phyloP scores from a whole-genome alignment of 2,797 vertebrate genomes.

The Oophaga sylvatica region DNA sequence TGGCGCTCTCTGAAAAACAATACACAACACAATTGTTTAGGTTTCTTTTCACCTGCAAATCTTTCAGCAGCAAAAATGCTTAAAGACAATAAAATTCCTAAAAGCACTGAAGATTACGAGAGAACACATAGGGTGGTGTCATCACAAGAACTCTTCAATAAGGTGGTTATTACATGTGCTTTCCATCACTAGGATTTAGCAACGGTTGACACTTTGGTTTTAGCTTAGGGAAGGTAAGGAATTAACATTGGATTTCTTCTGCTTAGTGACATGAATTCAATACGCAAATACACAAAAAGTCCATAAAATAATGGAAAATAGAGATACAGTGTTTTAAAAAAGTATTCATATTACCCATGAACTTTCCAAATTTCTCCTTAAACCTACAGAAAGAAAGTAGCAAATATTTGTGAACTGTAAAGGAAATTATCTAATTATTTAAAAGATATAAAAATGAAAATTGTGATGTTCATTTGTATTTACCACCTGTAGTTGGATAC shows the following conservation, averaged over 20 bases:
- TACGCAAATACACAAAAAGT: neutral
- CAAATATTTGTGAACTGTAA: too few relatives aligned
- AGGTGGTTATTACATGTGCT: neutral
- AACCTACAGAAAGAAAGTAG: too few relatives aligned
- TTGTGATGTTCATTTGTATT: too few relatives aligned
- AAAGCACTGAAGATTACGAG: neutral
- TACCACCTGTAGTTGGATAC: too few relatives aligned
- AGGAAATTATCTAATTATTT: too few relatives aligned
- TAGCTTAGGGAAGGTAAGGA: neutral
- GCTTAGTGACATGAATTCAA: neutral
- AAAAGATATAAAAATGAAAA: too few relatives aligned
- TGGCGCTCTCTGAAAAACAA: neutral
- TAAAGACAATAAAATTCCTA: neutral
- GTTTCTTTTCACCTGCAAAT: neutral
- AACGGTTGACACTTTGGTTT: neutral
- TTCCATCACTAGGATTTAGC: neutral
- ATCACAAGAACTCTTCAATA: neutral
- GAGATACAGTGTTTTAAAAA: neutral
- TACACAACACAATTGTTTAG: neutral
- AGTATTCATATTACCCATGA: neutral
- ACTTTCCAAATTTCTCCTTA: too few relatives aligned
- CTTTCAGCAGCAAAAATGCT: conserved; percentile 47
- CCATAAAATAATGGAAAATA: neutral
- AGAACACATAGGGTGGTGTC: neutral
- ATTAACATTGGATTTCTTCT: neutral